A percentile compares a stretch with the other conserved stretches of the same genome.
These are phyloP conservation scores for Typhlomys cinereus DNA, from an alignment of 2,113 vertebrate species.

Conservation along the genomic window DNA sequence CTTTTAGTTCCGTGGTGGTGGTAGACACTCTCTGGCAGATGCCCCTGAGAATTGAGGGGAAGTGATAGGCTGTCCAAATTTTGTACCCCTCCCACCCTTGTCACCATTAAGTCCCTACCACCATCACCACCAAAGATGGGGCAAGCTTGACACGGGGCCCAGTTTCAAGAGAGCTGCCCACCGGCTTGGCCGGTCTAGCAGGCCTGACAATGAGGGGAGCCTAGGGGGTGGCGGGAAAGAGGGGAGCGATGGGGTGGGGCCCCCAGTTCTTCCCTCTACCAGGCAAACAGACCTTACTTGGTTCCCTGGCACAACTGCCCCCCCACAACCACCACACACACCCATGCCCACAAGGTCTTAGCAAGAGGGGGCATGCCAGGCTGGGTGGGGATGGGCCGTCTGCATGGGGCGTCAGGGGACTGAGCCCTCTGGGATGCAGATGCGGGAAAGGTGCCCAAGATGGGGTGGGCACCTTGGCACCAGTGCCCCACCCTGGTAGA, in stretches of 20 bases:
- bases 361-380: conserved; percentile 82
- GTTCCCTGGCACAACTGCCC: conserved; percentile 77
- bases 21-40: conserved; percentile 44
- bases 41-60: background rate
- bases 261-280: conserved; percentile 74
- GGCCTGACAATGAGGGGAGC: conserved; percentile 81
- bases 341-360: conserved; percentile 81
- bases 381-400: conserved; percentile 71
- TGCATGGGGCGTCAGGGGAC: conserved; percentile 61
- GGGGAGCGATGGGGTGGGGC: conserved; percentile 71
- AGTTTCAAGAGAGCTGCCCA: conserved; percentile 81
- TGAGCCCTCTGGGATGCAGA: conserved; percentile 66
- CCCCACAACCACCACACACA: conserved; percentile 68
- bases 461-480: conserved; percentile 72
- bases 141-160: conserved; percentile 78
- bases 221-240: conserved; percentile 67
- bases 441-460: conserved; percentile 69
- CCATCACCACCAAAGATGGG: conserved; percentile 38
- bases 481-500: conserved; percentile 32
- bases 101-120: conserved; percentile 28
- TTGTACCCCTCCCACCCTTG: conserved; percentile 33
- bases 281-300: conserved; percentile 76
- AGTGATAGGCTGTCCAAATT: conserved; percentile 28
- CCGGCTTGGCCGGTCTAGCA: conserved; percentile 80
- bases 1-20: conserved; percentile 16